Conservation (phyloP, 2,113 vertebrate species). For the Lutjanus erythropterus region DNA sequence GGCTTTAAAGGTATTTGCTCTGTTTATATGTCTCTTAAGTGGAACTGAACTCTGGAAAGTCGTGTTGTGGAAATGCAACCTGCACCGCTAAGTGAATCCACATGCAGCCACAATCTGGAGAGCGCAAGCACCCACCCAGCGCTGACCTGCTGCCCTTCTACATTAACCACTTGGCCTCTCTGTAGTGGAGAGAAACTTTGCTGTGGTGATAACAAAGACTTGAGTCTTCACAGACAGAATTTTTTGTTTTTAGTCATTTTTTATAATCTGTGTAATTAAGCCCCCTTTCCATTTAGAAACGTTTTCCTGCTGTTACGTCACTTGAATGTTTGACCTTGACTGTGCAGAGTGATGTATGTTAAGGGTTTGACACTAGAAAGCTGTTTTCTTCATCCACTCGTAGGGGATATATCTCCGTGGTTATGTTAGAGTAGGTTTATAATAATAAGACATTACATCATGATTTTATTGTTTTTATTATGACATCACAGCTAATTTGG, state of each 20-base stretch:
- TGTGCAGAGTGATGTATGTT: neutral
- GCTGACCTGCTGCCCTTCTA: conserved; percentile 53
- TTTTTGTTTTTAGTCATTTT: neutral
- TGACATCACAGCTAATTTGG: neutral
- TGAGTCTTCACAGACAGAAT: neutral
- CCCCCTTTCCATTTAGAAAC: neutral
- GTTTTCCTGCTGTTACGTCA: neutral
- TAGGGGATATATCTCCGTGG: too few species aligned
- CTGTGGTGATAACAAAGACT: neutral
- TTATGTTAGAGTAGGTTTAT: neutral
- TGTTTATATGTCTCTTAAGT: conserved; percentile 67
- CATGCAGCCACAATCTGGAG: conserved; percentile 55
- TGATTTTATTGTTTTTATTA: too few species aligned
- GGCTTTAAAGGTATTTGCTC: conserved; percentile 55
- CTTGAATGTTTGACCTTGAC: neutral
- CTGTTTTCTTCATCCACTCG: neutral
- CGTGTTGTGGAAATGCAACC: conserved; percentile 69
- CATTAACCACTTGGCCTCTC: conserved; percentile 30
- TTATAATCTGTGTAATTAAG: neutral
- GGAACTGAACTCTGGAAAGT: conserved; percentile 53
- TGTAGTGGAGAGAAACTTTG: conserved; percentile 7
- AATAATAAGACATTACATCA: neutral
- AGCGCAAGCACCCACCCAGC: conserved; percentile 28
- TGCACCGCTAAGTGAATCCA: conserved; percentile 71
- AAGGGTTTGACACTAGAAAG: neutral